Evolutionary conservation across 2,113 vertebrate genomes (phyloP).

Genomic region (Rhinolophus ferrumequinum): DNA sequence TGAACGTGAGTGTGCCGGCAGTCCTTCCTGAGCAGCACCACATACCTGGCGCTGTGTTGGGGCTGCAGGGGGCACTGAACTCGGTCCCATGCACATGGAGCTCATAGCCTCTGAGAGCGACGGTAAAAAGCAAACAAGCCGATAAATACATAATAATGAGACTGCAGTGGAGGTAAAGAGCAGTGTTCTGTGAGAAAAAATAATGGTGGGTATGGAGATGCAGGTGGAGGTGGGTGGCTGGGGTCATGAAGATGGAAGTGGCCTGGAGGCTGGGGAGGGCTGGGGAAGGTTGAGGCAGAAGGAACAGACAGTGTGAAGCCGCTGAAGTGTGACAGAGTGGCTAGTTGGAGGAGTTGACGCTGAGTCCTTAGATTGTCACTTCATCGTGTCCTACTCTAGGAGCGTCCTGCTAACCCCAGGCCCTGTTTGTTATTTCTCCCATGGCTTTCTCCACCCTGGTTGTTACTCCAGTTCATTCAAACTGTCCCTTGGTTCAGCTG

Average conservation of each 20-base stretch:
- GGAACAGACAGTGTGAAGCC: background rate
- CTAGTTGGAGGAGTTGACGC: background rate
- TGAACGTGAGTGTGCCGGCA: background rate
- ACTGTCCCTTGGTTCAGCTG: background rate
- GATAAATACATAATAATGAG: background rate
- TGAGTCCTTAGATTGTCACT: background rate
- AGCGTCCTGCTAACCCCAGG: background rate
- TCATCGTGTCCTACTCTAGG: background rate
- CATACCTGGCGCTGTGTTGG: background rate
- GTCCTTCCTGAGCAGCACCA: background rate
- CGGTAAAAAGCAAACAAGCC: background rate
- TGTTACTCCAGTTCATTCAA: background rate
- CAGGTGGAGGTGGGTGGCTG: background rate
- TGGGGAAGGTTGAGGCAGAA: background rate
- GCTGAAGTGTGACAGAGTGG: background rate
- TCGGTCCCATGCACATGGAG: background rate
- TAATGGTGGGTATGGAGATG: background rate
- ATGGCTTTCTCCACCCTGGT: background rate
- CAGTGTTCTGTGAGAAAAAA: background rate
- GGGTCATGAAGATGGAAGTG: background rate
- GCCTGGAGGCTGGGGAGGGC: background rate
- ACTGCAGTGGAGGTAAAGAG: background rate
- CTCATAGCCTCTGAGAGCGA: background rate
- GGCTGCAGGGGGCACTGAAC: background rate
- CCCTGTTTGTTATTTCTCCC: background rate